phyloP scores from a whole-genome alignment of 2,797 vertebrate genomes.

The Bradypodion ventrale region DNA sequence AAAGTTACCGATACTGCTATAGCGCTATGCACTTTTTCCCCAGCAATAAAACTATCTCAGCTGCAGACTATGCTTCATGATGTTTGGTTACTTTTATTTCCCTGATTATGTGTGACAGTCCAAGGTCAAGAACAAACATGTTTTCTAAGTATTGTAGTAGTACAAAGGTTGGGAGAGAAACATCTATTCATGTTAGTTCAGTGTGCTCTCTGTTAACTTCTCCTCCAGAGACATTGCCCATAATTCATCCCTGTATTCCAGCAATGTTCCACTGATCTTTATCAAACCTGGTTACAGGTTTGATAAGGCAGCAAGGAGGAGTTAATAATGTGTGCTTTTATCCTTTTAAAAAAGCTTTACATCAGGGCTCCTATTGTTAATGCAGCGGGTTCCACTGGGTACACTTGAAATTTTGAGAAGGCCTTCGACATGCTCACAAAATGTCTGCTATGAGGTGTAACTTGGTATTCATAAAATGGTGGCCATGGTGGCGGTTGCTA shows the following conservation, averaged over 20 bases:
- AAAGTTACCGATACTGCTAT: background rate
- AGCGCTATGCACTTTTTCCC: background rate
- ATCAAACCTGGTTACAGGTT: background rate
- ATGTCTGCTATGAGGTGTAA: background rate
- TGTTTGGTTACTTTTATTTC: background rate
- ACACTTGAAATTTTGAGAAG: background rate
- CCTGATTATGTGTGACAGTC: background rate
- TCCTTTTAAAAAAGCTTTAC: background rate
- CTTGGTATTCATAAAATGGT: background rate
- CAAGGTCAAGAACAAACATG: background rate
- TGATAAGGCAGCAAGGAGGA: slow-evolving; percentile 7
- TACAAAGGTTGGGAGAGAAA: background rate
- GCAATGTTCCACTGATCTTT: background rate
- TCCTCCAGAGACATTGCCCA: background rate
- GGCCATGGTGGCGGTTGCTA: background rate
- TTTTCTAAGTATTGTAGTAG: background rate
- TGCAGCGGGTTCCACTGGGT: background rate
- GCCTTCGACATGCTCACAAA: background rate
- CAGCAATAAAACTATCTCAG: background rate
- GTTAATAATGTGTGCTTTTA: slow-evolving; percentile 6
- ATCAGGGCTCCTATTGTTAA: background rate
- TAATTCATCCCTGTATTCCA: background rate
- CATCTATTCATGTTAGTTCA: background rate
- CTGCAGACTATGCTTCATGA: background rate
- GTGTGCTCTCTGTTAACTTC: background rate